Evolutionary conservation across 1,140 invertebrate species (phyloP).

Genomic region (Lepidurus packardi): DNA sequence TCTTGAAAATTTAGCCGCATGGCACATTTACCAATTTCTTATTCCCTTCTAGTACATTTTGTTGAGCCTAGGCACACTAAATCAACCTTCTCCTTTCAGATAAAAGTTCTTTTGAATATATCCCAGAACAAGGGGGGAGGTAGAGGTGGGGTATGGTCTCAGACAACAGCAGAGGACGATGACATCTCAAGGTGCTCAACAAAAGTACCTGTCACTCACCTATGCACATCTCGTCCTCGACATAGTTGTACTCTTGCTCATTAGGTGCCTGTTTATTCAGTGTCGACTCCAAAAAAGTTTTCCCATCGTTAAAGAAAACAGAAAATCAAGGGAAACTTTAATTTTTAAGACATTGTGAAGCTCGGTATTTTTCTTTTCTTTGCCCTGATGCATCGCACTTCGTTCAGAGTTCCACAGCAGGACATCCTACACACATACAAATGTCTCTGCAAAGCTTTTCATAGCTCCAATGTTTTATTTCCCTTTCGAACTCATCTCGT

Average conservation of each 20-base stretch:
- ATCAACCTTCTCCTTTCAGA: no score
- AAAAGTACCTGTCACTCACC: no score
- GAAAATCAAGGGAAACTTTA: background rate
- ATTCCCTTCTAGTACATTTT: background rate
- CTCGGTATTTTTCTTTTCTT: background rate
- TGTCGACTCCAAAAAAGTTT: no score
- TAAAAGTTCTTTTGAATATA: no score
- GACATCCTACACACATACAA: conserved; percentile 10
- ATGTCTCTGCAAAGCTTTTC: conserved; percentile 13
- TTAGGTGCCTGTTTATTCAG: no score
- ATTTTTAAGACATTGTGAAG: background rate
- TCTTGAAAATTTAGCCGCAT: background rate
- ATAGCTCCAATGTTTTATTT: background rate
- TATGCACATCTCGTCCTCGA: no score
- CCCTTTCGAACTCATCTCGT: background rate
- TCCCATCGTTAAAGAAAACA: conserved; percentile 25
- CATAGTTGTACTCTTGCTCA: no score
- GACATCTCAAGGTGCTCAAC: no score
- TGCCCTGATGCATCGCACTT: background rate
- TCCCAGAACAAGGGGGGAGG: no score
- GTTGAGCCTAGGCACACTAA: background rate
- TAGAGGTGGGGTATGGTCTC: no score
- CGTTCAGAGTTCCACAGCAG: background rate
- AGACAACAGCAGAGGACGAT: no score
- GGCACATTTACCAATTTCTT: background rate